Conservation (phyloP, 2,797 vertebrate genomes). For the Crax fasciolata region DNA sequence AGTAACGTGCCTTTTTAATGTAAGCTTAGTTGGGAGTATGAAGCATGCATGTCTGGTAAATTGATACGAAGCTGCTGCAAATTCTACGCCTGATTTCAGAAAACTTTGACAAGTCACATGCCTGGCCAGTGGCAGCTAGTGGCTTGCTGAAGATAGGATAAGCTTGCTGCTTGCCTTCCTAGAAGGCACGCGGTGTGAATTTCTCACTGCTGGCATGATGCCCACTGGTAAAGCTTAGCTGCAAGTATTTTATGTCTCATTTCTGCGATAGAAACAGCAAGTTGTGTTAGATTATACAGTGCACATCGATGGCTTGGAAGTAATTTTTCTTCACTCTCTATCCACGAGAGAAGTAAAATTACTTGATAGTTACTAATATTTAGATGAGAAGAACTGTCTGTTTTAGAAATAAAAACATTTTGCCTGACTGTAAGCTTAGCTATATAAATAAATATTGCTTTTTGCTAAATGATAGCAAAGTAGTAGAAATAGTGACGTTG, state of each 20-base stretch:
- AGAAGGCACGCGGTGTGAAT: constrained; percentile 6
- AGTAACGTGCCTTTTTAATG: constrained; percentile 31
- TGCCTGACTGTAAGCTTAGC: constrained; percentile 45
- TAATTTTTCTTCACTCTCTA: constrained; percentile 56
- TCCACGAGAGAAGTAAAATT: constrained; percentile 63
- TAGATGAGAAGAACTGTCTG: constrained; percentile 34
- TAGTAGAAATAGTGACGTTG: constrained; percentile 75
- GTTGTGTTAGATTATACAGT: constrained; percentile 8
- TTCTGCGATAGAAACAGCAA: constrained; percentile 27
- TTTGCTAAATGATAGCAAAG: constrained; percentile 43
- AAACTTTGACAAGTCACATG: not conserved
- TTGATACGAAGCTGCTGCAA: not conserved
- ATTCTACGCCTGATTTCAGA: not conserved
- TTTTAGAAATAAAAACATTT: constrained; percentile 61
- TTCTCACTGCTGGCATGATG: not conserved
- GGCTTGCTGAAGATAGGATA: constrained; percentile 16
- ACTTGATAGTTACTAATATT: constrained; percentile 21
- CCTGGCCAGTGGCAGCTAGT: constrained; percentile 39
- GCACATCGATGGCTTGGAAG: constrained; percentile 23
- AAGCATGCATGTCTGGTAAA: constrained; percentile 28
- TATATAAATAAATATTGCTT: constrained; percentile 21
- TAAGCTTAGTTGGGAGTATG: not conserved
- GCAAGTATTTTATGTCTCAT: constrained; percentile 24
- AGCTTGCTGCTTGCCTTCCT: not conserved
- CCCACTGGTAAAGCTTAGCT: constrained; percentile 33